Percentiles rank a stretch among this genome's conserved stretches.
These are phyloP conservation scores for Gallinago solitaria DNA, from an alignment of 2,797 vertebrate species.

Conservation along the genomic window DNA sequence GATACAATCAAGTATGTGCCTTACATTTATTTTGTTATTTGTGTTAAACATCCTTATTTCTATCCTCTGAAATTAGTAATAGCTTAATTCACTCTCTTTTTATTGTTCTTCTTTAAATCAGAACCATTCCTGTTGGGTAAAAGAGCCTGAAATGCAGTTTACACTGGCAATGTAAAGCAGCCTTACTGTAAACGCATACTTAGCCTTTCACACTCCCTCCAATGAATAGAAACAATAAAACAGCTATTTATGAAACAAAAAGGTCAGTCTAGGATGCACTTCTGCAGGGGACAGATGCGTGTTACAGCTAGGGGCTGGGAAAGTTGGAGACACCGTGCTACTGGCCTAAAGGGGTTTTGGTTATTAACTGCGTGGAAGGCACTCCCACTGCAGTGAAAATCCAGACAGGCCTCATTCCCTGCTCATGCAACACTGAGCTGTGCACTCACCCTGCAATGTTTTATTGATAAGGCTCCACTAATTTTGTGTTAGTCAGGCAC, in stretches of 20 bases:
- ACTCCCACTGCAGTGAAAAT: neutral
- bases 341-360: neutral
- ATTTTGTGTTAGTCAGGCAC: neutral
- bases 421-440: neutral
- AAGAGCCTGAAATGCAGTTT: neutral
- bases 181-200: neutral
- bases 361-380: neutral
- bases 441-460: slow-evolving; percentile 24
- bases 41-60: neutral
- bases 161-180: neutral
- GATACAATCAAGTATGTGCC: neutral
- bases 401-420: neutral
- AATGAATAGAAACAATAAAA: neutral
- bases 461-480: slow-evolving; percentile 36
- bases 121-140: neutral
- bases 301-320: neutral
- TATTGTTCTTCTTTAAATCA: neutral
- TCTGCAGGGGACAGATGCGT: neutral
- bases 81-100: neutral
- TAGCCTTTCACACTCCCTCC: neutral
- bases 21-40: slow-evolving; percentile 36
- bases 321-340: neutral
- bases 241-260: neutral
- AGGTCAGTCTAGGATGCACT: neutral
- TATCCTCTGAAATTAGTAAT: neutral